Evolutionary conservation across 2,113 vertebrate genomes (phyloP).

Genomic region (Burhinus bistriatus): DNA sequence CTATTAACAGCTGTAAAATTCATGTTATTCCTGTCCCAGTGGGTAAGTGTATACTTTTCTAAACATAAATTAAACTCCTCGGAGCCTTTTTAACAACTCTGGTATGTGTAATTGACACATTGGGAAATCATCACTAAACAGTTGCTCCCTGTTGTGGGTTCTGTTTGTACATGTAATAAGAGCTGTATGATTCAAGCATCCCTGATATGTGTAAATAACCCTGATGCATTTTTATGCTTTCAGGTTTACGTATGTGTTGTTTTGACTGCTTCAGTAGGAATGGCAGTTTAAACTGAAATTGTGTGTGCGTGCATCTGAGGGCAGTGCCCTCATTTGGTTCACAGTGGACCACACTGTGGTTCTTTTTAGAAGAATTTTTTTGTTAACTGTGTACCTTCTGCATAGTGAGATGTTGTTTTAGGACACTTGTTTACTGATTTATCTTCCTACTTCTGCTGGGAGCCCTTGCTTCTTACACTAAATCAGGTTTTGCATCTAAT

Average conservation of each 20-base stretch:
- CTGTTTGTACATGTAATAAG: background rate
- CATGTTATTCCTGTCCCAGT: background rate
- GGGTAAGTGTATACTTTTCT: background rate
- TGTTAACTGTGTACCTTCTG: background rate
- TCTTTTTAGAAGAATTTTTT: background rate
- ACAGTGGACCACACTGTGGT: background rate
- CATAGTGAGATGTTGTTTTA: background rate
- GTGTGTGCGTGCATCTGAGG: background rate
- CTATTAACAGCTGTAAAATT: slow-evolving; percentile 12
- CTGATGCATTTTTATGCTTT: background rate
- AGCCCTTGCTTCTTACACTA: background rate
- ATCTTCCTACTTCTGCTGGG: background rate
- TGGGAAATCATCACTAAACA: background rate
- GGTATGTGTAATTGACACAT: background rate
- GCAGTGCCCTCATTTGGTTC: background rate
- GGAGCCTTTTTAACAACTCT: background rate
- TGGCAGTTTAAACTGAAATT: background rate
- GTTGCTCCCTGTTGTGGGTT: background rate
- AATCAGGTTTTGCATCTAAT: background rate
- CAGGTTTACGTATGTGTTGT: background rate
- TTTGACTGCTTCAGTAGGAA: background rate
- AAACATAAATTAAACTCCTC: background rate
- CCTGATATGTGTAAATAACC: background rate
- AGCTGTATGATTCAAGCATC: background rate
- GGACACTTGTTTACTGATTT: background rate